Base-by-base conservation (phyloP, 2,113 vertebrate species). In the Nanorana parkeri region DNA sequence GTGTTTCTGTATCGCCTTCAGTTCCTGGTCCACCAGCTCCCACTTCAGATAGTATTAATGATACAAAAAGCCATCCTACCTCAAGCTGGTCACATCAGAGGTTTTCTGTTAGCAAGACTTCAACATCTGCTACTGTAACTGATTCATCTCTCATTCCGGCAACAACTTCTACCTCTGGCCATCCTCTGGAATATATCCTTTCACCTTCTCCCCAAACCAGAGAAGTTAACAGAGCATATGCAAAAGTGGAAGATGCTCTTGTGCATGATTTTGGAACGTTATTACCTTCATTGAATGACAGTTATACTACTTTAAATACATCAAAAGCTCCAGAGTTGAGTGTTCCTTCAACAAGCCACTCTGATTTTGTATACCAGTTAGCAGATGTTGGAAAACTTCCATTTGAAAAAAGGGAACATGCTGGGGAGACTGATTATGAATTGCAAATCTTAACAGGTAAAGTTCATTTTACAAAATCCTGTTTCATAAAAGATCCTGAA, bases 1-100 rank as follows among this genome's bases (percentile, higher is more conserved):
- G 3, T 60, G 6, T 56, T 52, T 56, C 63, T 76, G 55, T 64
- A 19, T 76, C 80, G 19, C 7, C 80, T 67, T 32, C 64, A 58
- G n/a, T 67, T 24, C 29, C 69, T 63, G 47, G 19, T 54, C 54
- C 17, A 58, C 17, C 28, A 28, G 17, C 56, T 17, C 17, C 66
- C 29, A 32, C 32, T 21, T 28, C 8, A 24, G 36, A 23, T 28
- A 64, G 36, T 20, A n/a, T n/a, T 4, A 20, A 10, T 15, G 47
- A 52, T 20, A 3, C 52, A 58, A 28, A 16, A 64, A 63, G 51
- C 60, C 21, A 24, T 26, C 28, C 54, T 83, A 74, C 63, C 61
- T 60, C 80, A 47, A 54, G 1, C 3, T 41, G 28, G 54, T 67
- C 51, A 58, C 8, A 17, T 51, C 58, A 10, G 41, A 47, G 21